Percentiles rank a stretch among this genome's conserved stretches.
Evolutionary conservation across 2,113 vertebrate species (phyloP).

Genomic region (Marmota flaviventris): DNA sequence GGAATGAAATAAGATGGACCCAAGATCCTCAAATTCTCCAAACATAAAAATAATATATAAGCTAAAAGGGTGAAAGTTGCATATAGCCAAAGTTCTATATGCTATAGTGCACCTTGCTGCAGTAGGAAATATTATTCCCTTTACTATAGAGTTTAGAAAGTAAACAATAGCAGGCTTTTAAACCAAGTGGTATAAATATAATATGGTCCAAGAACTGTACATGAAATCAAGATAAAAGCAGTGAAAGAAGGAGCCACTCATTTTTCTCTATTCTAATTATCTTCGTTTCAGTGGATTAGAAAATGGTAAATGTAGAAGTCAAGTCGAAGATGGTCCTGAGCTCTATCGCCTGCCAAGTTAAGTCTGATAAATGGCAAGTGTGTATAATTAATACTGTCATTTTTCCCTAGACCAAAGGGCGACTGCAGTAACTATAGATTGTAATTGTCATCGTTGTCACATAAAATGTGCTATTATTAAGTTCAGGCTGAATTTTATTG

Average conservation of each 20-base stretch:
- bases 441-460: conserved; percentile 95
- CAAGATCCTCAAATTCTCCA: neutral
- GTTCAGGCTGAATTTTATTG: conserved; percentile 94
- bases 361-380: conserved; percentile 91
- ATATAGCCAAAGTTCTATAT: conserved; percentile 25
- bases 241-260: conserved; percentile 77
- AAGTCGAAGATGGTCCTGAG: conserved; percentile 88
- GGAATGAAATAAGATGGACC: conserved; percentile 59
- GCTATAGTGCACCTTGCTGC: conserved; percentile 34
- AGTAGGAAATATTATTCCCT: conserved; percentile 70
- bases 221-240: conserved; percentile 70
- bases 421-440: conserved; percentile 91
- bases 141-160: conserved; percentile 56
- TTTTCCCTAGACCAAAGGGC: conserved; percentile 89
- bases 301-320: conserved; percentile 92
- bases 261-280: conserved; percentile 92
- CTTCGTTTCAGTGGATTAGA: conserved; percentile 90
- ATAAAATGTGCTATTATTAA: conserved; percentile 96
- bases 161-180: conserved; percentile 73
- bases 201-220: conserved; percentile 53
- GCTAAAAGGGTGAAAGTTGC: conserved; percentile 61
- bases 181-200: conserved; percentile 69
- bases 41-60: conserved; percentile 70
- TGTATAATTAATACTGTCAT: conserved; percentile 93
- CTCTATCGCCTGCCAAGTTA: conserved; percentile 91